Base-by-base conservation (phyloP, 2,113 vertebrate species). In the Erpornis zantholeuca region DNA sequence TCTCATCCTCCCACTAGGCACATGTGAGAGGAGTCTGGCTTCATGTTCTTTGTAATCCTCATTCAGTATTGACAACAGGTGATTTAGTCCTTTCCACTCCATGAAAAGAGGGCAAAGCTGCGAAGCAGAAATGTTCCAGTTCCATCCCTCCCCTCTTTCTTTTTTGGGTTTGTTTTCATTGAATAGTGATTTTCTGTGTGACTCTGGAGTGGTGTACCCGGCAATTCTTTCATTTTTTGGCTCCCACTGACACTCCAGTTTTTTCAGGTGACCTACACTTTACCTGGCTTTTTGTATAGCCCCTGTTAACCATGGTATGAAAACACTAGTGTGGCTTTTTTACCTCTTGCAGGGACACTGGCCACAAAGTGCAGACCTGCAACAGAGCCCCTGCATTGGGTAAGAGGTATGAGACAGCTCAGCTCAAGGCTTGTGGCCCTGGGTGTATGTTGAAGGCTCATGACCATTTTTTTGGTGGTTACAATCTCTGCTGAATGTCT, bases 381-480 rank as follows among this genome's bases (percentile, higher is more conserved):
- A 91, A 28, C 27, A 80, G 53, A 88, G 44, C 18, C 16, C 25
- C 20, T 57, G 64, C 6, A 2, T 5, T 14, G 59, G 33, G 14
- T 57, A 53, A 45, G 64, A 61, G 35, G 17, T 69, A 12, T 10
- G 28, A 73, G 45, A 69, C 27, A 15, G 54, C 65, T 33, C 64
- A 70, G 54, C 47, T 35, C 52, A 38, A 82, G 56, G 18, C 45
- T 89, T 35, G 29, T 1, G 7, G 82, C 12, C 15, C 44, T 18
- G 9, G 7, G 3, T 19, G 53, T 40, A 3, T 5, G 17, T 10
- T 59, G 49, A 45, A 86, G 52, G 33, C 36, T 85, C 66, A 9
- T 3, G 9, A 11, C 1, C 8, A 10, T 11, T 27, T 66, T 77
- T 16, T 1, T 63, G 0, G 2, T 56, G 44, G 12, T 47, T 88